phyloP scores from a whole-genome alignment of 1,140 invertebrate genomes.

The Octopus sinensis region DNA sequence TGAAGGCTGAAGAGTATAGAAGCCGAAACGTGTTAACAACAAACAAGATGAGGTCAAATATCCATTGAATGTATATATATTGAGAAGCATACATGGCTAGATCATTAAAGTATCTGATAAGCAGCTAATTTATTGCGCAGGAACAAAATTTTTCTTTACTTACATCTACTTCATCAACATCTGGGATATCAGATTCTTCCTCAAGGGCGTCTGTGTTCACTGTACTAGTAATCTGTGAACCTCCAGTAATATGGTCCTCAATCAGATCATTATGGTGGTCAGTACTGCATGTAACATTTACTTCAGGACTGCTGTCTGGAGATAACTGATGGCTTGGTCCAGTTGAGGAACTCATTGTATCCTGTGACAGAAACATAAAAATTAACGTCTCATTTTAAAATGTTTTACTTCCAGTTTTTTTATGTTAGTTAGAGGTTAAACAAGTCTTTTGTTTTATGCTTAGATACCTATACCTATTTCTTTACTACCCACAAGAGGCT shows the following conservation, averaged over 20 bases:
- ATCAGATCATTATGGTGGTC: slow-evolving; percentile 34
- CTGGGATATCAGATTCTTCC: slow-evolving; percentile 61
- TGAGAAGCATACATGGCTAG: too few species aligned
- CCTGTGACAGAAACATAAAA: slow-evolving; percentile 28
- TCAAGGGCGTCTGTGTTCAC: slow-evolving; percentile 52
- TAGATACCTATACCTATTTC: too few species aligned
- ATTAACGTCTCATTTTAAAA: not conserved
- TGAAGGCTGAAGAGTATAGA: accelerated
- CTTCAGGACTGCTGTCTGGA: slow-evolving; percentile 59
- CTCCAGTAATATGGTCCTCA: slow-evolving; percentile 35
- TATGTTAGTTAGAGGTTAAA: too few species aligned
- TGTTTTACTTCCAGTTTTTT: too few species aligned
- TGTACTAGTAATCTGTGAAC: slow-evolving; percentile 56
- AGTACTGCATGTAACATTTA: slow-evolving; percentile 57
- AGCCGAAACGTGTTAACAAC: too few species aligned
- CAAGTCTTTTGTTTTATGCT: too few species aligned
- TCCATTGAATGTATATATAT: too few species aligned
- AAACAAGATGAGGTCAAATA: too few species aligned
- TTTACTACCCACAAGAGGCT: too few species aligned
- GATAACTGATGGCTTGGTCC: slow-evolving; percentile 68
- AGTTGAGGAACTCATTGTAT: slow-evolving; percentile 40
- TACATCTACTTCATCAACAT: slow-evolving; percentile 71
- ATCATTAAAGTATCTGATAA: slow-evolving; percentile 21
- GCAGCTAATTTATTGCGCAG: slow-evolving; percentile 12
- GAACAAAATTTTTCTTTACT: slow-evolving; percentile 16